Percentiles rank a stretch among this genome's conserved stretches.
Evolutionary conservation across 1,140 invertebrate species (phyloP).

Genomic region (Globodera rostochiensis): DNA sequence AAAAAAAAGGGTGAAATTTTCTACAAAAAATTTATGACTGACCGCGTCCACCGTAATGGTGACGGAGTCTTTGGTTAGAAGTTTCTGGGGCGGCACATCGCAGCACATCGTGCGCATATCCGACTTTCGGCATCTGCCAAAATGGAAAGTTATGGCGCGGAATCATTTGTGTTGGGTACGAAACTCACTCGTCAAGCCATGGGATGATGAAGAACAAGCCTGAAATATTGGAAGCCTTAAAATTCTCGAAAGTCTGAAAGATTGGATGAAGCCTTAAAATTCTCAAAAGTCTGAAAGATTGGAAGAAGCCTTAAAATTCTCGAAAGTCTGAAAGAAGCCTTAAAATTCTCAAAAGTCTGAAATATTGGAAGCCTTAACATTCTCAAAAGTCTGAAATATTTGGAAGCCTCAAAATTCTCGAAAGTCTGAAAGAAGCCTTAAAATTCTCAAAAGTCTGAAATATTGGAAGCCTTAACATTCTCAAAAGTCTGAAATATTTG

Average conservation of each 20-base stretch:
- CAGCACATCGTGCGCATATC: slow-evolving; percentile 70
- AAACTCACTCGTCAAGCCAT: slow-evolving; percentile 76
- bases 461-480: too few relatives aligned
- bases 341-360: background rate
- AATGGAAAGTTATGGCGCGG: background rate
- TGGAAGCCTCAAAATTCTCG: too few relatives aligned
- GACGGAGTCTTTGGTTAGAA: slow-evolving; percentile 85
- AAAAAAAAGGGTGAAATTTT: background rate
- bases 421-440: background rate
- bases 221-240: background rate
- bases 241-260: too few relatives aligned
- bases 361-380: background rate
- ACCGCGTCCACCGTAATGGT: slow-evolving; percentile 70
- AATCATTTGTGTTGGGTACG: background rate
- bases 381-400: too few relatives aligned
- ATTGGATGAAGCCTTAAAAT: too few relatives aligned
- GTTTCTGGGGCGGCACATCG: slow-evolving; percentile 74
- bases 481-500: background rate
- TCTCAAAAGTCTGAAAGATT: too few relatives aligned
- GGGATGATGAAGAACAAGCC: slow-evolving; percentile 84
- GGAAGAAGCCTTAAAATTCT: background rate
- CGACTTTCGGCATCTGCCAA: slow-evolving; percentile 74
- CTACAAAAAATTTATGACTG: slow-evolving; percentile 50
- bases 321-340: too few relatives aligned
- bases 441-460: too few relatives aligned